A percentile compares a stretch with the other conserved stretches of the same genome.
Evolutionary conservation across 2,888 invertebrate species (phyloP).

Genomic region (Drosophila anceps): DNA sequence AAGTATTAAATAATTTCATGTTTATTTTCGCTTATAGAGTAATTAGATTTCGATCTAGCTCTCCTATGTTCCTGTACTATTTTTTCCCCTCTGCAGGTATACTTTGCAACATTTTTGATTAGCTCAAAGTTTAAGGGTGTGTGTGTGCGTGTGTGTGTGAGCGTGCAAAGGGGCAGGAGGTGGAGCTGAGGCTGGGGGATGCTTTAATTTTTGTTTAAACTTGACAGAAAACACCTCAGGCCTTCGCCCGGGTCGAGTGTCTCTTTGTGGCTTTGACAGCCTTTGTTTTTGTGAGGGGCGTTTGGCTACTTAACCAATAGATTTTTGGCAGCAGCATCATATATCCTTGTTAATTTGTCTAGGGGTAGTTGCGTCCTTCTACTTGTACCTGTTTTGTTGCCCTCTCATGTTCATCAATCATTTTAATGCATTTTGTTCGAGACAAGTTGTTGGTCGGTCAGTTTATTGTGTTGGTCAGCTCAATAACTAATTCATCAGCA

Average conservation of each 20-base stretch:
- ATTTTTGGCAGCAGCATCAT: conserved; percentile 63
- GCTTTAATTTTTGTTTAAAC: conserved; percentile 77
- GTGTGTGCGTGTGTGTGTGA: conserved; percentile 30
- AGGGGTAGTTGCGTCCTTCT: conserved; percentile 52
- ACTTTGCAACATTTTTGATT: conserved; percentile 72
- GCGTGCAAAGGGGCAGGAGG: conserved; percentile 15
- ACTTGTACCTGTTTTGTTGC: conserved; percentile 20
- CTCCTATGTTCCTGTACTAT: background rate
- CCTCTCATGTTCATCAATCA: conserved; percentile 65
- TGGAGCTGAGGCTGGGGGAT: conserved; percentile 29
- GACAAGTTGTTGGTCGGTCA: conserved; percentile 59
- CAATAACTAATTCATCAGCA: conserved; percentile 68
- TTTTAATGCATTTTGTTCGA: conserved; percentile 70
- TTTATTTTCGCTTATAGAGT: conserved; percentile 30
- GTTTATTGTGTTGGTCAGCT: conserved; percentile 58
- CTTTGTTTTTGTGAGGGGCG: conserved; percentile 55
- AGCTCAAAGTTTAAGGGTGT: conserved; percentile 60
- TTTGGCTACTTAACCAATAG: conserved; percentile 56
- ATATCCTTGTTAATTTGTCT: conserved; percentile 77
- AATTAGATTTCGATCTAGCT: conserved; percentile 12
- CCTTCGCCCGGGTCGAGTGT: conserved; percentile 70
- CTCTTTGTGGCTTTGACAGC: conserved; percentile 78
- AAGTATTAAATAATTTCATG: no score
- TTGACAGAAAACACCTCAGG: conserved; percentile 73
- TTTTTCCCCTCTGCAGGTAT: conserved; percentile 20